phyloP scores from a whole-genome alignment of 2,797 vertebrate species.

The Cossypha polioptera region DNA sequence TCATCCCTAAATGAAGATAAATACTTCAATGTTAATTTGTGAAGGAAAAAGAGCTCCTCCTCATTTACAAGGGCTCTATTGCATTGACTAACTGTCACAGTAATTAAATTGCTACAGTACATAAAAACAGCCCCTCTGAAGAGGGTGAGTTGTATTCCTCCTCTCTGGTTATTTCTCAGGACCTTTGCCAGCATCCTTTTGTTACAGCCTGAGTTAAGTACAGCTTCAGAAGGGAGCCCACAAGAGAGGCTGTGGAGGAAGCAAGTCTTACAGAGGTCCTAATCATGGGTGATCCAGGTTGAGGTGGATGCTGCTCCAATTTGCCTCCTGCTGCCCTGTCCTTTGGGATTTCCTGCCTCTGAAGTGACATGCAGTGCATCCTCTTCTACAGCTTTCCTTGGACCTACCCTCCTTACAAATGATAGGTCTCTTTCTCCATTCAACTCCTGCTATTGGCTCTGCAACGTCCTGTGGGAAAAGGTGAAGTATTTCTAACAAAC shows the following conservation, averaged over 20 bases:
- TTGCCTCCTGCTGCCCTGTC: background rate
- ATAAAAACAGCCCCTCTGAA: background rate
- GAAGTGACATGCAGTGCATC: fast-evolving
- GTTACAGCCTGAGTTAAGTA: background rate
- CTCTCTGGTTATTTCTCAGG: background rate
- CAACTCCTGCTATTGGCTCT: background rate
- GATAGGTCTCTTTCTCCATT: background rate
- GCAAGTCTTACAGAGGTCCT: background rate
- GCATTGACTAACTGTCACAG: background rate
- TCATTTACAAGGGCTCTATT: background rate
- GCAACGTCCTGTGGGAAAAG: background rate
- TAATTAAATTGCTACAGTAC: background rate
- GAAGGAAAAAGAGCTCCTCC: background rate
- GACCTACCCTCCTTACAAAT: background rate
- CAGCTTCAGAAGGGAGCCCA: background rate
- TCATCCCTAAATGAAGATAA: background rate
- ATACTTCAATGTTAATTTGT: background rate
- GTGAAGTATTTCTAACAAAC: background rate
- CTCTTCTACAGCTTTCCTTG: background rate
- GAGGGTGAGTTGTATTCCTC: background rate
- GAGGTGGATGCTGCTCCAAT: background rate
- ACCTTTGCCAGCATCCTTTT: background rate
- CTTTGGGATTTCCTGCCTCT: background rate
- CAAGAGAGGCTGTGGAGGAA: background rate
- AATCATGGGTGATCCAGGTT: fast-evolving